Conservation (phyloP, 2,113 vertebrate species). For the Helogale parvula region DNA sequence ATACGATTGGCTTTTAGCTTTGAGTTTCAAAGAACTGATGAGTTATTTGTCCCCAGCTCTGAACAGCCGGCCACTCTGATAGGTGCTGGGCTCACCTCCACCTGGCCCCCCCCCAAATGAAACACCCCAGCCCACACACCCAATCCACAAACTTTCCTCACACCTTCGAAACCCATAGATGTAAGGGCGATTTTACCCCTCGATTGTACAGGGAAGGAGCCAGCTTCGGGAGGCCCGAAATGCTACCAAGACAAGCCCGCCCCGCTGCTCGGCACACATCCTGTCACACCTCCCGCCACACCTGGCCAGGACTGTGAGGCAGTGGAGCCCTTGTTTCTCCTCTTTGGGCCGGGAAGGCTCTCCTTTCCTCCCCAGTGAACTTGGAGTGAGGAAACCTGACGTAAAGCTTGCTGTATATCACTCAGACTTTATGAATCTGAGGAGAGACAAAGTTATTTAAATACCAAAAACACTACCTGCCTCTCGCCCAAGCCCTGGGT, state of each 20-base stretch:
- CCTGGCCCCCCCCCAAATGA: background rate
- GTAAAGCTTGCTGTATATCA: background rate
- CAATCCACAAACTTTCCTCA: too few species aligned
- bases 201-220: background rate
- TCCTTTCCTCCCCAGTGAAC: background rate
- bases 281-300: background rate
- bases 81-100: too few species aligned
- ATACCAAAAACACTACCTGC: background rate
- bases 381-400: background rate
- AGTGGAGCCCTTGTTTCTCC: background rate
- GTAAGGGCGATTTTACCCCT: background rate
- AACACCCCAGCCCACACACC: background rate
- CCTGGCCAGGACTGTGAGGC: background rate
- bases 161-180: background rate
- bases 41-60: background rate
- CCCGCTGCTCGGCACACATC: background rate
- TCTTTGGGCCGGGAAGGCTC: background rate
- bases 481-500: background rate
- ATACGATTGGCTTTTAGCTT: background rate
- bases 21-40: background rate
- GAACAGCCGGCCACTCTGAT: background rate
- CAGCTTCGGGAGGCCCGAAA: background rate
- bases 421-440: background rate
- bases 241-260: background rate
- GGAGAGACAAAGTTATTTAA: background rate